Evolutionary conservation across 30 jellyfish, hydroid and myxozoan species (phyloP), one percentile per base, ranked within the genome.

Genomic region (Morbakka virulenta): DNA sequence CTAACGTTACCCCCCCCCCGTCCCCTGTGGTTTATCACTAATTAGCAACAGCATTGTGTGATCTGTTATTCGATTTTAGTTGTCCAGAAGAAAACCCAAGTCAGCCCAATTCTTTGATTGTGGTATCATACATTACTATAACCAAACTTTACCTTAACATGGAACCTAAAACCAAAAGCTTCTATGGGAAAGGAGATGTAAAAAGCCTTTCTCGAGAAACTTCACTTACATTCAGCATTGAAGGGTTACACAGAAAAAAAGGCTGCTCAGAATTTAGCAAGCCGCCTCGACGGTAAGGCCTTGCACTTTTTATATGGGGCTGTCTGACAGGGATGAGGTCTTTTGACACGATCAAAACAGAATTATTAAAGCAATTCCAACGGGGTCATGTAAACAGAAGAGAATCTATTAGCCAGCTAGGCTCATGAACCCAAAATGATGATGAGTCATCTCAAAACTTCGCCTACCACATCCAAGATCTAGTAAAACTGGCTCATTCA

Each of bases 401-500:
- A 35, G 28, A 25, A 14, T 52, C 87, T 29, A 57, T 76, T 20
- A 57, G 21, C 20, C 63, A 76, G 27, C 35, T 76, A 26, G 47
- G 33, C 35, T 28, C 12, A 17, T 68, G 79, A 1, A 14, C 4
- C 17, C 62, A 61, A 23, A 76, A 32, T 17, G 79, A 51, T 1
- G 70, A 3, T 9, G 80, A 76, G 21, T 76, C 87, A 2, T 70
- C 79, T 1, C 80, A 76, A 62, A 62, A 69, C 17, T 78, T 26
- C 30, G 89, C 89, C 3, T 63, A 2, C 65, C 36, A 78, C 49
- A 0, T 65, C 49, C 17, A 3, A 1, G 74, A 64, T 27, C 25
- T 78, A 17, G 77, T 63, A 1, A 63, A 41, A 27, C 48, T 78
- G 81, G 81, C 89, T 50, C 67, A 78, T 50, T 75, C 81, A 1